These are phyloP conservation scores for Edolisoma coerulescens DNA, from an alignment of 2,113 vertebrate species.

Conservation along the genomic window DNA sequence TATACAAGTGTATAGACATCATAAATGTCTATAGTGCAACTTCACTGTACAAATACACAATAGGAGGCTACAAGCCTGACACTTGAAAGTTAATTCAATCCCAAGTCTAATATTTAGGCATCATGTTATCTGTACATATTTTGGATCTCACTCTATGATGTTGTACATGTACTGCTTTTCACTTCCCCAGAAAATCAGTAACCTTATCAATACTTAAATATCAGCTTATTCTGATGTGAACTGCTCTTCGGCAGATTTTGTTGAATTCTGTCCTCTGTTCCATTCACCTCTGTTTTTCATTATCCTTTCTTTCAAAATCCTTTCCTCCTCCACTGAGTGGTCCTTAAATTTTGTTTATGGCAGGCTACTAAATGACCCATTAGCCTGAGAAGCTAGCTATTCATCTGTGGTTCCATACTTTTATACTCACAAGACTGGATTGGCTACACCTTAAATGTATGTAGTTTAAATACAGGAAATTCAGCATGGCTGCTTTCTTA, in stretches of 20 bases:
- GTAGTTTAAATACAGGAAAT: not conserved
- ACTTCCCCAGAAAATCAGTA: not conserved
- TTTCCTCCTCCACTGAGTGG: not conserved
- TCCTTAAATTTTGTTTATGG: not conserved
- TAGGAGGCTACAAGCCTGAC: not conserved
- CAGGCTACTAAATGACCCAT: not conserved
- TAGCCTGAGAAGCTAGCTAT: not conserved
- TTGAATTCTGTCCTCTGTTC: not conserved
- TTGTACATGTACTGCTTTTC: not conserved
- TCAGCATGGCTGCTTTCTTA: not conserved
- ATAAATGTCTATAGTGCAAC: not conserved
- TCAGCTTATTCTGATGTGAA: not conserved
- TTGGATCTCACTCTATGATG: not conserved
- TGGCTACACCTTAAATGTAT: not conserved
- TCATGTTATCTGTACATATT: not conserved
- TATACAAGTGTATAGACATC: not conserved
- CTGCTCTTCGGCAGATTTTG: not conserved
- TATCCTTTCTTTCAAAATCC: not conserved
- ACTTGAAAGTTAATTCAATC: not conserved
- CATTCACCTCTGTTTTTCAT: not conserved
- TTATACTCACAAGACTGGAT: not conserved
- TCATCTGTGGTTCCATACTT: not conserved
- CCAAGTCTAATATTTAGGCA: not conserved
- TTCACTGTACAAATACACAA: not conserved
- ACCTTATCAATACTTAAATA: not conserved